Evolutionary conservation across 2,888 invertebrate species (phyloP).

Genomic region (Trissolcus brochymenae): DNA sequence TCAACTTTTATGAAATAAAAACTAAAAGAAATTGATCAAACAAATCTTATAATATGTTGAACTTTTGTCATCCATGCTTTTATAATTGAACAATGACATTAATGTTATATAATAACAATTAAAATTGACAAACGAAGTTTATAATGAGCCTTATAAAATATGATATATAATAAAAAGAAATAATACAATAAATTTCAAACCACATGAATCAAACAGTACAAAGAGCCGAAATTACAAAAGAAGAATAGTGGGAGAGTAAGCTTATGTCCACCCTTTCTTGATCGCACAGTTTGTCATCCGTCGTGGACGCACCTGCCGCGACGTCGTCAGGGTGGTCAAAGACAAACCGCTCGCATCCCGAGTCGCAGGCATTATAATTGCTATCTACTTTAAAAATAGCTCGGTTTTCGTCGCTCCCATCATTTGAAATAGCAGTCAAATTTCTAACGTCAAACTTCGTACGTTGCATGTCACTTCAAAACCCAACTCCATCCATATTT

Average conservation of each 20-base stretch:
- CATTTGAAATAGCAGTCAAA: constrained; percentile 16
- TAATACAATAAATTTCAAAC: constrained; percentile 22
- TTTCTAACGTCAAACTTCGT: too few species aligned
- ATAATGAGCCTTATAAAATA: too few species aligned
- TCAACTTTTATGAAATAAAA: neutral
- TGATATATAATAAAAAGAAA: neutral
- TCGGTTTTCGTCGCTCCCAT: constrained; percentile 25
- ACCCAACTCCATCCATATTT: too few species aligned
- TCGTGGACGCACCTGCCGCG: constrained; percentile 61
- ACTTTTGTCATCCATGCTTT: neutral
- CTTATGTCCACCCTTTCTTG: constrained; percentile 73
- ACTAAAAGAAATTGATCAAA: neutral
- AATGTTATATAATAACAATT: constrained; percentile 12
- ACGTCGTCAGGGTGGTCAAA: constrained; percentile 59
- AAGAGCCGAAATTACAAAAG: constrained; percentile 27
- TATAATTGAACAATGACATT: neutral
- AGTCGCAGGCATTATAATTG: constrained; percentile 66
- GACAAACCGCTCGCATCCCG: constrained; percentile 63
- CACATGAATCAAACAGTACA: constrained; percentile 20
- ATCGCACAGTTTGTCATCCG: constrained; percentile 73
- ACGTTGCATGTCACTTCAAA: too few species aligned
- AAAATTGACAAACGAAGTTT: constrained; percentile 20
- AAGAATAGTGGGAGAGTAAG: constrained; percentile 31
- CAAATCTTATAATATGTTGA: neutral
- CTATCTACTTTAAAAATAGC: constrained; percentile 52